Percentiles rank a stretch among this genome's conserved stretches.
Conservation (phyloP, 2,113 vertebrate species). For the Halcyon senegalensis region DNA sequence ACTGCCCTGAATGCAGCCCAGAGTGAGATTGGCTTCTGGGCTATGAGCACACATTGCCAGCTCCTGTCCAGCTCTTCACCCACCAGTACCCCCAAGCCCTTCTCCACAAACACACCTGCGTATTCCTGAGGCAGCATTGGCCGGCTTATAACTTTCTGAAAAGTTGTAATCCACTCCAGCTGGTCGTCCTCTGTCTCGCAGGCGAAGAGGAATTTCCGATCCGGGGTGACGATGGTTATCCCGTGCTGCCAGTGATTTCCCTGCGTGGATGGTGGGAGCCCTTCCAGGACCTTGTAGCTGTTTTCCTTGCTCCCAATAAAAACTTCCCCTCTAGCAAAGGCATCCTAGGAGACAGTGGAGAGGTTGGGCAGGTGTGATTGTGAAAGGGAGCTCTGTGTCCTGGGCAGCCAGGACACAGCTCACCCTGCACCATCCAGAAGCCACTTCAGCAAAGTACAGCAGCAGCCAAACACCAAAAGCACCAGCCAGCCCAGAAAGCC, state of each 20-base stretch:
- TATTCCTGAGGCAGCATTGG: slow-evolving; percentile 98
- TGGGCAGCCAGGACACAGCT: neutral
- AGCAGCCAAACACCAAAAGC: neutral
- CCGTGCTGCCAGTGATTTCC: slow-evolving; percentile 93
- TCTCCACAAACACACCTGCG: slow-evolving; percentile 79
- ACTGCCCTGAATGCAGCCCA: too few species aligned
- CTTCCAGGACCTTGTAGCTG: slow-evolving; percentile 89
- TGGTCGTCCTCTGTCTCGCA: slow-evolving; percentile 91
- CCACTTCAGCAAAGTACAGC: neutral
- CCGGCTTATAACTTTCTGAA: slow-evolving; percentile 91
- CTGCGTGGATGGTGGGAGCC: slow-evolving; percentile 87
- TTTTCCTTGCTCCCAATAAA: slow-evolving; percentile 97
- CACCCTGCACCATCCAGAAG: neutral
- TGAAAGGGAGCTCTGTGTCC: neutral
- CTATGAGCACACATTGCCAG: too few species aligned
- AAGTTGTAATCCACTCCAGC: slow-evolving; percentile 89
- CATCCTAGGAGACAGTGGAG: slow-evolving; percentile 80
- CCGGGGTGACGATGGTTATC: slow-evolving; percentile 94
- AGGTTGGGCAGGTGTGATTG: neutral
- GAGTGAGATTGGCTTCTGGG: too few species aligned
- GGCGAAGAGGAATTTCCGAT: slow-evolving; percentile 93
- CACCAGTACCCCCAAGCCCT: too few species aligned
- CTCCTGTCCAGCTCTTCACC: too few species aligned
- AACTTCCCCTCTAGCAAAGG: slow-evolving; percentile 93
- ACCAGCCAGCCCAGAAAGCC: neutral